Base-by-base conservation (phyloP, 2,113 vertebrate species). In the Sphaerodactylus townsendi region DNA sequence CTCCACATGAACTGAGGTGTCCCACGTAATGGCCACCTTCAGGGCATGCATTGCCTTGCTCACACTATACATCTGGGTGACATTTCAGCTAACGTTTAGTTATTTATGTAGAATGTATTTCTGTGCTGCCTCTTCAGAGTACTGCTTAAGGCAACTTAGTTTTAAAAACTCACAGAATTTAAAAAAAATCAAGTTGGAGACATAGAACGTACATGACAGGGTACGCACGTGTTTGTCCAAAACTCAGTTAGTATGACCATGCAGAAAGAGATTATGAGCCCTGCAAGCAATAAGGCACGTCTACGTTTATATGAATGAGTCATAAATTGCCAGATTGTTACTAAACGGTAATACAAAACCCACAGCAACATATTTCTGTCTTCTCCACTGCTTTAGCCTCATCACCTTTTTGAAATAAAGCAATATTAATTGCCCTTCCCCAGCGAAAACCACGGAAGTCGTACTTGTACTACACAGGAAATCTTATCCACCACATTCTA, bases 401-500 rank as follows among this genome's bases (percentile, higher is more conserved):
- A 44, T 28, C 39, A 28, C 39, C 15, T 44, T 28, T 41, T 41
- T 28, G 69, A 9, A 41, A 71, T 76, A 33, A 25, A 30, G 30
- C 28, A 73, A 21, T 37, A 62, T 59, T 15, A 39, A 6, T 25
- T n/a, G 35, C 23, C 68, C 2, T 5, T 62, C 3, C 4, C 62
- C 19, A 37, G 15, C 13, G 23, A 48, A 50, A 33, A 46, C 28
- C 41, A 66, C 62, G 46, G 44, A 68, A 74, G 25, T 10, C 33
- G 64, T 69, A 25, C 64, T 35, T 23, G 5, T 71, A 62, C 74
- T 83, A 66, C 88, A 10, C 3, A 85, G 56, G 62, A 73, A 88
- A 85, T 39, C 5, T 35, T 48, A 46, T 59, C 84, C 41, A 37
- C 30, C 30, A 7, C 87, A 37, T 30, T 77, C 83, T 41, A 56